These are phyloP conservation scores for Rhincodon typus DNA, from an alignment of 2,797 vertebrate genomes.

Conservation along the genomic window DNA sequence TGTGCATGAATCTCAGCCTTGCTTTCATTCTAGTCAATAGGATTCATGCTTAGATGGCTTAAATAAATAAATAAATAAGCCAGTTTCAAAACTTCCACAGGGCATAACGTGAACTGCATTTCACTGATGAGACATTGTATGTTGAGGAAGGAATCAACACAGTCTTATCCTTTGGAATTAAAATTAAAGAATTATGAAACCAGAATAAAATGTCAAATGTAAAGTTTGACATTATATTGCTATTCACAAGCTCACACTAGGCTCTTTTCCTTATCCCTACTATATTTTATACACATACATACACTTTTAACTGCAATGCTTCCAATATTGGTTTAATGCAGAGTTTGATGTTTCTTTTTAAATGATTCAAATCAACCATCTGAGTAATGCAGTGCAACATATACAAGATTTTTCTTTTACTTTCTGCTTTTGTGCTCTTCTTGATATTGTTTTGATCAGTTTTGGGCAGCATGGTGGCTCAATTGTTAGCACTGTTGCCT, in stretches of 20 bases:
- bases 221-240: not conserved
- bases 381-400: not conserved
- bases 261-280: not conserved
- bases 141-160: not conserved
- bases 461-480: too few relatives aligned
- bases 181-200: not conserved
- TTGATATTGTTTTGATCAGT: too few relatives aligned
- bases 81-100: not conserved
- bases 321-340: not conserved
- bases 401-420: too few relatives aligned
- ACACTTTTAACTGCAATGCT: not conserved
- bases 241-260: not conserved
- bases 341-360: not conserved
- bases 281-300: not conserved
- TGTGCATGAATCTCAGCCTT: not conserved
- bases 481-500: too few relatives aligned
- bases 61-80: not conserved
- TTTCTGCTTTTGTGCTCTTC: too few relatives aligned
- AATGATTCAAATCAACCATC: not conserved
- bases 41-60: not conserved
- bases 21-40: too few relatives aligned
- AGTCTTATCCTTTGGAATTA: not conserved
- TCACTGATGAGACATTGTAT: not conserved
- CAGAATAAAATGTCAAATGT: not conserved
- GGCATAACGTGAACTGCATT: not conserved